Conservation (phyloP, 2,888 invertebrate genomes). For the Ochropleura leucogaster region DNA sequence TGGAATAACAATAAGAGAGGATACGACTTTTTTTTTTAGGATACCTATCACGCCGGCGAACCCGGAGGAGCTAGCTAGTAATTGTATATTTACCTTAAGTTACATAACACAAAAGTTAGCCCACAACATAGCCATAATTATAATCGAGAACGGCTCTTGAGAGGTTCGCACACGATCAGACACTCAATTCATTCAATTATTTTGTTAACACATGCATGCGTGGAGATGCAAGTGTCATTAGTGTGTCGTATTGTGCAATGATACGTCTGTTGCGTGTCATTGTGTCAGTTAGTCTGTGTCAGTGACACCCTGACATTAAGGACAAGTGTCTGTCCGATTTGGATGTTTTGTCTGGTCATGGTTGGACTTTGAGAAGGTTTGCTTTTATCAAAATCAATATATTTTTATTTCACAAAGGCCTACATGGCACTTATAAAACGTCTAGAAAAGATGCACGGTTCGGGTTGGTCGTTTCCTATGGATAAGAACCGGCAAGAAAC, state of each 20-base stretch:
- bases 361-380: no score
- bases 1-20: no score
- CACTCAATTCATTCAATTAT: constrained; percentile 32
- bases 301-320: constrained; percentile 52
- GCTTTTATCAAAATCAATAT: no score
- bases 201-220: constrained; percentile 23
- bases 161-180: constrained; percentile 29
- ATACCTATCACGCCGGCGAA: no score
- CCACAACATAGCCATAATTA: constrained; percentile 22
- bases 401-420: no score
- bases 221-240: constrained; percentile 48
- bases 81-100: neutral
- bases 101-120: constrained; percentile 24
- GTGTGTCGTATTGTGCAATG: constrained; percentile 42
- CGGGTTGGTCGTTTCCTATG: no score
- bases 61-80: neutral
- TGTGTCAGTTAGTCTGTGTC: constrained; percentile 32
- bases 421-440: no score
- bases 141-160: constrained; percentile 19
- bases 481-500: no score
- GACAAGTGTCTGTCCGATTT: constrained; percentile 11
- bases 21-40: no score
- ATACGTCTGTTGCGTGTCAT: constrained; percentile 32
- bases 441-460: no score
- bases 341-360: neutral